Evolutionary conservation across 1,140 invertebrate species (phyloP), one percentile per base, ranked within the genome.

Genomic region (Drosophila nannoptera): DNA sequence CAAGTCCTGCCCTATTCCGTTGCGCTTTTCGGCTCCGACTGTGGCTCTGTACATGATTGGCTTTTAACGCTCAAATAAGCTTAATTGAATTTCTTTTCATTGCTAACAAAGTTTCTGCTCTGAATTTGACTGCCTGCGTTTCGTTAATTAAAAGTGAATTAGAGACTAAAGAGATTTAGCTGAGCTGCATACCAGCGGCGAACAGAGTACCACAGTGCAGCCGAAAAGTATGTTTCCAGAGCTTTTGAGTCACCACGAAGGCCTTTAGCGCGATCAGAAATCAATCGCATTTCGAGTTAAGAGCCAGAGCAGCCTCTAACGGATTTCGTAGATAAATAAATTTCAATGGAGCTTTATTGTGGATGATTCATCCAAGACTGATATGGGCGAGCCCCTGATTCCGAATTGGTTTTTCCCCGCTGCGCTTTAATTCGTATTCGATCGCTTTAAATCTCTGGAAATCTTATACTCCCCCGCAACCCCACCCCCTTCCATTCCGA

Each of bases 61-160:
- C 87, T 88, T 88, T 88, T 88, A 88, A 88, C 87, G 87, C 87
- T 88, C 87, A 88, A 88, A 88, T 88, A 88, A 88, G 87, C 87
- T 86, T 88, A 88, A 88, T 88, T 88, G 80, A 88, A 88, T 88
- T 88, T 88, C 86, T 81, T 87, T 87, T 77, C 75, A 75, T 78
- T 81, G 75, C 75, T 77, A 84, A 84, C 80, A 84, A 77, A 78
- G 83, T 87, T 87, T 84, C 70, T 69, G 46, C 35, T 68, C 50
- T 29, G 22, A 46, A 69, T 58, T 45, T 43, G 42, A 49, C 65
- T 73, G 78, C 46, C 73, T 83, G 74, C 66, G 84, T 77, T 87
- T 87, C 87, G 84, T 87, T 87, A 87, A 87, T 87, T 87, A 87
- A 87, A 87, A 87, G 67, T 78, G 84, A 87, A 77, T 84, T 87